phyloP scores from a whole-genome alignment of 1,140 invertebrate species.

The Lepidurus apus region DNA sequence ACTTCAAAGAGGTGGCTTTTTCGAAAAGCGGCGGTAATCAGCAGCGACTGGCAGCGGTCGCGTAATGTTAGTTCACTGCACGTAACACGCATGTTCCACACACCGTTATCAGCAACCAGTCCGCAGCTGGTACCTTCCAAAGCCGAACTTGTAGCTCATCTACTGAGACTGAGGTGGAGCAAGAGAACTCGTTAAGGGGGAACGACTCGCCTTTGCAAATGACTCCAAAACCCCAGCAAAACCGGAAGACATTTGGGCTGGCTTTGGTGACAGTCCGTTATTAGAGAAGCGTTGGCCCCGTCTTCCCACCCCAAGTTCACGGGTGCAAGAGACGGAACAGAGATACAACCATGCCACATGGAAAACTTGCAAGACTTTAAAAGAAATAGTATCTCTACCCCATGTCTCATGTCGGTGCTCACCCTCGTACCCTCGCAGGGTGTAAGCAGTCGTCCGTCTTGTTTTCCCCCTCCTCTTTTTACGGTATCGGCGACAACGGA shows the following conservation, averaged over 20 bases:
- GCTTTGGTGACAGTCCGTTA: constrained; percentile 17
- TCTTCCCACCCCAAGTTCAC: background rate
- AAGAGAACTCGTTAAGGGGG: constrained; percentile 5
- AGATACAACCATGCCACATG: background rate
- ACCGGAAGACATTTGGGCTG: constrained; percentile 18
- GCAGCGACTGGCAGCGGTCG: background rate
- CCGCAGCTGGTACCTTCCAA: background rate
- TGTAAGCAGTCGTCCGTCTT: background rate
- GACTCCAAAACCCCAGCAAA: background rate
- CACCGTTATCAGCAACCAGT: background rate
- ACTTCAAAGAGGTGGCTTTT: background rate
- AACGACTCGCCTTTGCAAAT: background rate
- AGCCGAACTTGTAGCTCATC: constrained; percentile 11
- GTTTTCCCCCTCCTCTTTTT: background rate
- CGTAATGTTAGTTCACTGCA: constrained; percentile 2
- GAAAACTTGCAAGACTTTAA: background rate
- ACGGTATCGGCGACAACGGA: background rate
- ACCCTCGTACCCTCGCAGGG: background rate
- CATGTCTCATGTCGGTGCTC: background rate
- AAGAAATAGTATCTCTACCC: background rate
- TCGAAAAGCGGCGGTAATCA: background rate
- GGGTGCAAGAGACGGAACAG: background rate
- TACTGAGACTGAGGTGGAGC: constrained; percentile 11
- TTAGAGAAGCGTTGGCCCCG: background rate
- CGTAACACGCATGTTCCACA: background rate